phyloP scores from a whole-genome alignment of 2,888 invertebrate species.

The Leucoma salicis region DNA sequence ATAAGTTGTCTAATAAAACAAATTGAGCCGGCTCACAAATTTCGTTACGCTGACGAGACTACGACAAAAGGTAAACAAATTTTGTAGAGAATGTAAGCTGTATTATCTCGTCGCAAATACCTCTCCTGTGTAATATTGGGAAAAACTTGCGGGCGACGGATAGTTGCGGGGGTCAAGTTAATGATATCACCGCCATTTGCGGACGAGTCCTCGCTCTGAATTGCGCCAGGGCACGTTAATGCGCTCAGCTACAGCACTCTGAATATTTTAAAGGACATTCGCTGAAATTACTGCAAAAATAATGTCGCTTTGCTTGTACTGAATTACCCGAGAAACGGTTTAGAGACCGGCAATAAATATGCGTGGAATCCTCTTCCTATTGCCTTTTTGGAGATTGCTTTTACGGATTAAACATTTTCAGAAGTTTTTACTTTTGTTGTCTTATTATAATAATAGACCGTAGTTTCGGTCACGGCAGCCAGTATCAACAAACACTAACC shows the following conservation, averaged over 20 bases:
- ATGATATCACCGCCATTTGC: conserved; percentile 80
- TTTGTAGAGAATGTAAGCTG: conserved; percentile 34
- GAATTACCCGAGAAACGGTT: conserved; percentile 79
- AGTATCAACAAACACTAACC: no score
- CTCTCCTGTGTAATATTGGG: conserved; percentile 73
- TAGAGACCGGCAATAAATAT: conserved; percentile 76
- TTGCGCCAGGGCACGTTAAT: conserved; percentile 79
- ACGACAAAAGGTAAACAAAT: conserved; percentile 48
- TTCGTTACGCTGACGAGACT: conserved; percentile 32
- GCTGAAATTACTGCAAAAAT: conserved; percentile 81
- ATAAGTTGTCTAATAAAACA: conserved; percentile 13
- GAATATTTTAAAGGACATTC: conserved; percentile 82
- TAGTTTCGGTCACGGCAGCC: no score
- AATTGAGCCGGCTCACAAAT: conserved; percentile 15
- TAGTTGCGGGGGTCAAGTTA: conserved; percentile 79
- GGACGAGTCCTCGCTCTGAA: conserved; percentile 73
- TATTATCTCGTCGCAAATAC: conserved; percentile 53
- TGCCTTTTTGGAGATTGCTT: conserved; percentile 71
- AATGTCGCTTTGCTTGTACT: conserved; percentile 79
- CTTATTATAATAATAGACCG: no score
- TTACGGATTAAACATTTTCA: conserved; percentile 69
- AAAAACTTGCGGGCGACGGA: conserved; percentile 72
- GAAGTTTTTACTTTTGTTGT: conserved; percentile 34
- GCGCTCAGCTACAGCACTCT: conserved; percentile 76
- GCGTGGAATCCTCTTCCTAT: conserved; percentile 72